These are phyloP conservation scores for Percopsis transmontana DNA, from an alignment of 2,113 vertebrate genomes.

Conservation along the genomic window DNA sequence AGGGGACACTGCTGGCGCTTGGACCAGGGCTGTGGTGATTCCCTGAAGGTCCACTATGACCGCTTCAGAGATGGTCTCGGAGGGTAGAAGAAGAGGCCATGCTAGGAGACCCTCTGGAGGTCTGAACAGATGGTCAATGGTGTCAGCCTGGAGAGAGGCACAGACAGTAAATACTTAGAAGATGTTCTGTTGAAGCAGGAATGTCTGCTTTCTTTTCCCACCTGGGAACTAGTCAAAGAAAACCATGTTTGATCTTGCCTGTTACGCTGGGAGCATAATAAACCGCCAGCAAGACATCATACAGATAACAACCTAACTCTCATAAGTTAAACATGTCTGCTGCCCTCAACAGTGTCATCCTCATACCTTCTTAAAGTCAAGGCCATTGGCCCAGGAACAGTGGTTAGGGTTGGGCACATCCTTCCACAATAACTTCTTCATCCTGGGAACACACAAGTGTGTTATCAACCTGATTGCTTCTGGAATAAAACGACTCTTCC, in stretches of 20 bases:
- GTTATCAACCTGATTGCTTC: not conserved
- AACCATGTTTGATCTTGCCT: too few relatives aligned
- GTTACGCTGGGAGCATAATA: not conserved
- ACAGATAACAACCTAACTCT: too few relatives aligned
- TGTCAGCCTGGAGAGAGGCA: slow-evolving; percentile 80
- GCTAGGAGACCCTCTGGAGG: slow-evolving; percentile 73
- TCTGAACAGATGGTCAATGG: slow-evolving; percentile 85
- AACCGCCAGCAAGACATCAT: not conserved
- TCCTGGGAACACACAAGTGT: slow-evolving; percentile 74
- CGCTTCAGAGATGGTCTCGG: slow-evolving; percentile 84
- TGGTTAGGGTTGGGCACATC: slow-evolving; percentile 94
- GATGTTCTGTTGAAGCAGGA: not conserved
- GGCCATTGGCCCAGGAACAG: slow-evolving; percentile 94
- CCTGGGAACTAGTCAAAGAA: too few relatives aligned
- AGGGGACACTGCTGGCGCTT: slow-evolving; percentile 23
- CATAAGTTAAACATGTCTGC: not conserved
- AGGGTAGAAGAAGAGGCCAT: slow-evolving; percentile 84
- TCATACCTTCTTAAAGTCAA: slow-evolving; percentile 91
- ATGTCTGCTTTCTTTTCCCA: not conserved
- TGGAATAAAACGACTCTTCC: not conserved
- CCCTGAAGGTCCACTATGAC: slow-evolving; percentile 75
- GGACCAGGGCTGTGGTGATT: slow-evolving; percentile 43
- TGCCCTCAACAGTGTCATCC: not conserved
- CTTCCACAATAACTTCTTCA: slow-evolving; percentile 92
- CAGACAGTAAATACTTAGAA: not conserved